phyloP scores from a whole-genome alignment of 2,797 vertebrate genomes.

The Squalus acanthias region DNA sequence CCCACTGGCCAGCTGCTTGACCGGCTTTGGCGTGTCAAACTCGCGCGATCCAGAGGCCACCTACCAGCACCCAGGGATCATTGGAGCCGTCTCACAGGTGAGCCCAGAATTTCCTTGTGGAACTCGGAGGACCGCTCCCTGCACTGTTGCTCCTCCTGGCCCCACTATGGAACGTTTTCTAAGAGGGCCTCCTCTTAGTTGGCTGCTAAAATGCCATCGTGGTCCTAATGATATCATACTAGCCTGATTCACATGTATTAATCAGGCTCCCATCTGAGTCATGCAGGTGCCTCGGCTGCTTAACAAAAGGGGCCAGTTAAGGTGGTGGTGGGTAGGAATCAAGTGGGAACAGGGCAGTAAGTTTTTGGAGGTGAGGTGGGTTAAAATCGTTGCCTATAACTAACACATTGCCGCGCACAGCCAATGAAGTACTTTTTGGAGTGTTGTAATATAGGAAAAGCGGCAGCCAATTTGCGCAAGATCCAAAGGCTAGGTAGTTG shows the following conservation, averaged over 20 bases:
- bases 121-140: background rate
- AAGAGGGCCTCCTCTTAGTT: background rate
- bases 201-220: background rate
- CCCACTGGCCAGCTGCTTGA: background rate
- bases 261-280: background rate
- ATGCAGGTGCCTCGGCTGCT: too few species aligned
- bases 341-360: background rate
- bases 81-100: background rate
- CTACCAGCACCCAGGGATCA: background rate
- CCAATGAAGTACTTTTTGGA: background rate
- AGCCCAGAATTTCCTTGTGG: background rate
- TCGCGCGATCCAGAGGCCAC: background rate
- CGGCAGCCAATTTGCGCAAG: background rate
- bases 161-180: background rate
- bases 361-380: background rate
- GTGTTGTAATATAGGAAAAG: too few species aligned
- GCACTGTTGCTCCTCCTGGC: background rate
- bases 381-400: background rate
- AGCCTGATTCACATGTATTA: too few species aligned
- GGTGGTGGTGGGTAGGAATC: background rate
- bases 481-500: too few species aligned
- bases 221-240: background rate
- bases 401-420: background rate
- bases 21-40: background rate
- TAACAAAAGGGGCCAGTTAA: too few species aligned